Evolutionary conservation across 2,888 invertebrate species (phyloP).

Genomic region (Eustalomyia histrio): DNA sequence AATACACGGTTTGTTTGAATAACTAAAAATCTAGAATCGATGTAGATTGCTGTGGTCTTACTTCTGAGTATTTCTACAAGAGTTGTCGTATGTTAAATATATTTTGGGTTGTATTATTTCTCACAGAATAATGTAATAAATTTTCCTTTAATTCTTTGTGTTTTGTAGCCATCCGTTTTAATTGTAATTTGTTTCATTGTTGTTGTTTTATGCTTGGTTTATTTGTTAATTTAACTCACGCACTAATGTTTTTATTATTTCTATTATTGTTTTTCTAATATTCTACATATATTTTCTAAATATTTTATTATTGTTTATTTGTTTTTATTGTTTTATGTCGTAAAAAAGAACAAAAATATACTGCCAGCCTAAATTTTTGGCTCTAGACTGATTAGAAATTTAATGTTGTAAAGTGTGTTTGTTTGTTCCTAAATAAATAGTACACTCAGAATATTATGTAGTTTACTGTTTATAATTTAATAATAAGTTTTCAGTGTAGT

Average conservation of each 20-base stretch:
- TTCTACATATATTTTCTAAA: slow-evolving; percentile 3
- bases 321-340: slow-evolving; percentile 16
- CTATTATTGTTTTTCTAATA: slow-evolving; percentile 31
- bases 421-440: background rate
- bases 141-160: no score
- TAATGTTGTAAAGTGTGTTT: background rate
- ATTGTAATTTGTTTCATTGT: background rate
- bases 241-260: slow-evolving; percentile 41
- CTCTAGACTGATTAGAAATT: slow-evolving; percentile 26
- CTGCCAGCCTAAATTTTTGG: slow-evolving; percentile 16
- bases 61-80: no score
- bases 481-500: no score
- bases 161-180: no score
- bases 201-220: slow-evolving; percentile 1
- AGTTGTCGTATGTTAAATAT: no score
- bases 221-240: slow-evolving; percentile 57
- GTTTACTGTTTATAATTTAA: no score
- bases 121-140: no score
- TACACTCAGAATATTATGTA: no score
- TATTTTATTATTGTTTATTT: background rate
- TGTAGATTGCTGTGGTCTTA: no score
- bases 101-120: no score
- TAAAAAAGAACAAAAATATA: slow-evolving; percentile 14
- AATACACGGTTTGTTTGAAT: background rate
- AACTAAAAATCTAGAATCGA: no score